phyloP scores from a whole-genome alignment of 2,113 vertebrate species.

The Riparia riparia region DNA sequence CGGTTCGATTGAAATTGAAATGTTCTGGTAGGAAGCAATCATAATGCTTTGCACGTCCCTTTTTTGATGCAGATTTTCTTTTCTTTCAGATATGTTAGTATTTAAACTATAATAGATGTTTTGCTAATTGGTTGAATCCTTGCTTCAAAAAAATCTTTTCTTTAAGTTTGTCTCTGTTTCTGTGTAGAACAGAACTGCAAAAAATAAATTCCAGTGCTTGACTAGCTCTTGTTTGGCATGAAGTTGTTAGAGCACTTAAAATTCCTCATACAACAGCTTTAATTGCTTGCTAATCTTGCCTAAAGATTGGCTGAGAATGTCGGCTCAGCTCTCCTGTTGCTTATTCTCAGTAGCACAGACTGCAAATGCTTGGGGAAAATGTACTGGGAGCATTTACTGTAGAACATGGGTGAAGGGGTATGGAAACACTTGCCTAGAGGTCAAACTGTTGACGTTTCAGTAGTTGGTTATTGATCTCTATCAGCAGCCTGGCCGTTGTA shows the following conservation, averaged over 20 bases:
- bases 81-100: background rate
- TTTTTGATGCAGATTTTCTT: background rate
- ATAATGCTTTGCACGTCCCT: background rate
- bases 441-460: background rate
- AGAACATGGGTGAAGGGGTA: background rate
- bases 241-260: conserved; percentile 50
- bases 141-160: background rate
- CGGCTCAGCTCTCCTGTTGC: background rate
- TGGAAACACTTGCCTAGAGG: background rate
- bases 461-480: conserved; percentile 3
- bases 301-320: conserved; percentile 39
- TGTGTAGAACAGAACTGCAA: background rate
- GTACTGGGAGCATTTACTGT: background rate
- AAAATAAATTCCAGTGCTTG: conserved; percentile 22
- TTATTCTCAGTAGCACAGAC: background rate
- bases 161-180: background rate
- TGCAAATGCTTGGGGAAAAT: background rate
- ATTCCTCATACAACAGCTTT: conserved; percentile 47
- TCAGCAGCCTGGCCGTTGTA: background rate
- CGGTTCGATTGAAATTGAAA: background rate
- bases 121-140: background rate
- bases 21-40: background rate
- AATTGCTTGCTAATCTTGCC: conserved; percentile 45
- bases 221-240: conserved; percentile 49
- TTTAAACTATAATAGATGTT: background rate